These are phyloP conservation scores for Nannospalax galili DNA, from an alignment of 2,113 vertebrate genomes.

Conservation along the genomic window DNA sequence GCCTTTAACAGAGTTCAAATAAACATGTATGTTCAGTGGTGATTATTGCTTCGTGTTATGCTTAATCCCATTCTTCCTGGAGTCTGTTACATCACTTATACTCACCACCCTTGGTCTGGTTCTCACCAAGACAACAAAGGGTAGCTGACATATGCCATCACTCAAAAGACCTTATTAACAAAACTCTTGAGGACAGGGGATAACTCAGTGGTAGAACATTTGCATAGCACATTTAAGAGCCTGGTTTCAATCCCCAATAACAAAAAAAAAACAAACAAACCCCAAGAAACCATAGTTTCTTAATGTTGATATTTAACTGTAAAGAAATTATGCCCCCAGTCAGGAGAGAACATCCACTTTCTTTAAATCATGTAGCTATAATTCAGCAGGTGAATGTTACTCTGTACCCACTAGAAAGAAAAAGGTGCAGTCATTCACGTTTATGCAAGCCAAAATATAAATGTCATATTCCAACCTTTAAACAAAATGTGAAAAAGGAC, in stretches of 20 bases:
- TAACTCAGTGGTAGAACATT: background rate
- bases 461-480: background rate
- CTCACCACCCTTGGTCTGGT: background rate
- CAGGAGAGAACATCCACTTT: background rate
- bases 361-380: constrained; percentile 33
- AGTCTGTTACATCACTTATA: background rate
- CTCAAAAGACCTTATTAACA: constrained; percentile 18
- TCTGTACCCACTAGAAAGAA: background rate
- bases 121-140: background rate
- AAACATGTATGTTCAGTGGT: background rate
- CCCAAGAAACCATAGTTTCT: constrained; percentile 30
- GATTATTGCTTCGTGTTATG: background rate
- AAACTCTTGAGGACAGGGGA: background rate
- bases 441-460: too few relatives aligned
- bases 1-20: constrained; percentile 56
- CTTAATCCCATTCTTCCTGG: background rate
- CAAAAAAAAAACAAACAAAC: background rate
- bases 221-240: background rate
- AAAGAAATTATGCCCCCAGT: constrained; percentile 31
- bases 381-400: constrained; percentile 56
- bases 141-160: background rate
- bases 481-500: constrained; percentile 33
- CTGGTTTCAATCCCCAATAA: background rate
- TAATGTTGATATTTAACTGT: constrained; percentile 36
- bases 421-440: background rate